phyloP scores from a whole-genome alignment of 1,140 invertebrate species.

The Lordiphosa collinella region DNA sequence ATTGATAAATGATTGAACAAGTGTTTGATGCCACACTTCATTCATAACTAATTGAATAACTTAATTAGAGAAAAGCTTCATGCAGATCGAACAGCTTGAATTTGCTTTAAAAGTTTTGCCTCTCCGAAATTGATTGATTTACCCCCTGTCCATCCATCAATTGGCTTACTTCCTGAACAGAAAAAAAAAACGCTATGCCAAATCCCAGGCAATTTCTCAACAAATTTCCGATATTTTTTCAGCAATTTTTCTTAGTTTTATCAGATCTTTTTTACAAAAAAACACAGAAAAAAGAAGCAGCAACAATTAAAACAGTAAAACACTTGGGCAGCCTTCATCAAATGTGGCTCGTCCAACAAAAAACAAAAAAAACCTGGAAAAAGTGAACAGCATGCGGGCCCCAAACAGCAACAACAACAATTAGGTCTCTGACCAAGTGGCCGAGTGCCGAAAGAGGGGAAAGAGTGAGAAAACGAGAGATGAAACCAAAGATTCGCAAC shows the following conservation, averaged over 20 bases:
- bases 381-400: constrained; percentile 47
- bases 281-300: constrained; percentile 10
- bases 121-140: too few relatives aligned
- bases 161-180: too few relatives aligned
- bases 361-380: constrained; percentile 27
- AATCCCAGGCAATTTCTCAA: constrained; percentile 22
- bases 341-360: constrained; percentile 25
- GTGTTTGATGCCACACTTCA: too few relatives aligned
- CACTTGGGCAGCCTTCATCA: constrained; percentile 47
- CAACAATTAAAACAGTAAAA: constrained; percentile 64
- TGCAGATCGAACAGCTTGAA: too few relatives aligned
- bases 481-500: constrained; percentile 70
- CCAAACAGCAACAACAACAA: constrained; percentile 16
- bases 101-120: too few relatives aligned
- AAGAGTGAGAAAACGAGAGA: constrained; percentile 5
- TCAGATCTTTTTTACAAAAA: constrained; percentile 33
- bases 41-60: too few relatives aligned
- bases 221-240: constrained; percentile 5
- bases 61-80: too few relatives aligned
- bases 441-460: constrained; percentile 4
- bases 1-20: too few relatives aligned
- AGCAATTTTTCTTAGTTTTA: constrained; percentile 28
- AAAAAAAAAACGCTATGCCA: constrained; percentile 5
- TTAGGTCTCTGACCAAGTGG: constrained; percentile 14
- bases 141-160: too few relatives aligned